Percentiles rank a stretch among this genome's conserved stretches.
Evolutionary conservation across 1,140 invertebrate genomes (phyloP).

Genomic region (Plectrocnemia conspersa): DNA sequence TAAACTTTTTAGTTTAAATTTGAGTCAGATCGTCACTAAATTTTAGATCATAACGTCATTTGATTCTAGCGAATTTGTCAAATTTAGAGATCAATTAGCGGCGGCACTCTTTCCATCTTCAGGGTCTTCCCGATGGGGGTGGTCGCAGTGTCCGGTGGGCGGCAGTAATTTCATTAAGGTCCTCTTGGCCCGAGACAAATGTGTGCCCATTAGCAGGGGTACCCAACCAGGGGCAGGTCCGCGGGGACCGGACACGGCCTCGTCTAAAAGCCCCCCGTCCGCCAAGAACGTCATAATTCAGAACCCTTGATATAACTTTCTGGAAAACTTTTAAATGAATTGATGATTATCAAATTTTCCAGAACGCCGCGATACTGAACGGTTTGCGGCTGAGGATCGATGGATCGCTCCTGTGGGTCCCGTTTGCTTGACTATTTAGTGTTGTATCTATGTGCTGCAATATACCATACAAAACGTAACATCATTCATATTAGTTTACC

Average conservation of each 20-base stretch:
- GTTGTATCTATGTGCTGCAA: too few species aligned
- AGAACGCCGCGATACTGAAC: too few species aligned
- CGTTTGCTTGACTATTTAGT: too few species aligned
- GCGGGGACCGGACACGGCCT: conserved; percentile 17
- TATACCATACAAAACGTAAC: too few species aligned
- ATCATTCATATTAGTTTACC: too few species aligned
- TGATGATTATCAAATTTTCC: conserved; percentile 12
- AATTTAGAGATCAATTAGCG: conserved; percentile 30
- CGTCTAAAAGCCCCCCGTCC: conserved; percentile 15
- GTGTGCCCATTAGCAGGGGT: conserved; percentile 32
- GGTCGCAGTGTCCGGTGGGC: conserved; percentile 17
- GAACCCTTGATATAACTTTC: conserved; percentile 22
- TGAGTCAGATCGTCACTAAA: too few species aligned
- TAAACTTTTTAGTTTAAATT: too few species aligned
- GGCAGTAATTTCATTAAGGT: conserved; percentile 35
- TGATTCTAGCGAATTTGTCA: conserved; percentile 15
- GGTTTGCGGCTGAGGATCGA: too few species aligned
- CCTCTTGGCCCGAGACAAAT: conserved; percentile 33
- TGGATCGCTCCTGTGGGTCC: too few species aligned
- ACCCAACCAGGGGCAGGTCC: conserved; percentile 19
- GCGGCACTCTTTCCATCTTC: conserved; percentile 15
- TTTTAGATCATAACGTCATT: too few species aligned
- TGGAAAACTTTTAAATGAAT: conserved; percentile 11
- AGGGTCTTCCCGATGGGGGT: conserved; percentile 7
- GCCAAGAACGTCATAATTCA: conserved; percentile 24